phyloP scores from a whole-genome alignment of 64 coral and sea anemone genomes.

The Acropora tenuis region DNA sequence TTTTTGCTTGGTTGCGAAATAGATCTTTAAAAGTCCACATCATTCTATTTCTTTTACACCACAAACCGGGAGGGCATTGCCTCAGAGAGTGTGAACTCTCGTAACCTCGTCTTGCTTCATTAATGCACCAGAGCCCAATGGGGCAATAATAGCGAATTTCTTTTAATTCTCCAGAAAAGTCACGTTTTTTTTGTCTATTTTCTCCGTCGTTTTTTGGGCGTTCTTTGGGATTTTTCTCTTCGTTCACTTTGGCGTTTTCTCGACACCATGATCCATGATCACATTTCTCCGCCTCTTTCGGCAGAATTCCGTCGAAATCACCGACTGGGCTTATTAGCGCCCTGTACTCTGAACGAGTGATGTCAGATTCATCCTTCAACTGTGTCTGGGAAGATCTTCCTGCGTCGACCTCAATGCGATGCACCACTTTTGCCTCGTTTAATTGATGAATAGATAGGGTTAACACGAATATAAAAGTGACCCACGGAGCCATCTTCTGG shows the following conservation, averaged over 20 bases:
- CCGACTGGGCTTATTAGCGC: neutral
- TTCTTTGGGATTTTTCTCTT: neutral
- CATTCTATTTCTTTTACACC: constrained; percentile 44
- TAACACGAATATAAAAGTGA: neutral
- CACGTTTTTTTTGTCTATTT: neutral
- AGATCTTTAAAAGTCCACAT: neutral
- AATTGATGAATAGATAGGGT: constrained; percentile 22
- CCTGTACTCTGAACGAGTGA: neutral
- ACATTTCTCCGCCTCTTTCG: neutral
- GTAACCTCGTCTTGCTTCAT: constrained; percentile 19
- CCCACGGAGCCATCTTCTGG: neutral
- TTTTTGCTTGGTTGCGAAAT: neutral
- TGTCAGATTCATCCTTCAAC: neutral
- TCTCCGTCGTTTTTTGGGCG: neutral
- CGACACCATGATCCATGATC: constrained; percentile 3
- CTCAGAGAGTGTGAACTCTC: neutral
- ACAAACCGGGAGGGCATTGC: constrained; percentile 44
- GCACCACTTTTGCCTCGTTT: neutral
- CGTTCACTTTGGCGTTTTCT: neutral
- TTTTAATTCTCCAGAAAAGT: neutral
- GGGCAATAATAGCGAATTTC: constrained; percentile 9
- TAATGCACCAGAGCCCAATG: constrained; percentile 50
- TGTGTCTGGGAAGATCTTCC: constrained; percentile 1
- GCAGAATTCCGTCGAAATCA: neutral
- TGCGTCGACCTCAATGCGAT: neutral